Conservation (phyloP, 2,113 vertebrate species). For the Pica pica region DNA sequence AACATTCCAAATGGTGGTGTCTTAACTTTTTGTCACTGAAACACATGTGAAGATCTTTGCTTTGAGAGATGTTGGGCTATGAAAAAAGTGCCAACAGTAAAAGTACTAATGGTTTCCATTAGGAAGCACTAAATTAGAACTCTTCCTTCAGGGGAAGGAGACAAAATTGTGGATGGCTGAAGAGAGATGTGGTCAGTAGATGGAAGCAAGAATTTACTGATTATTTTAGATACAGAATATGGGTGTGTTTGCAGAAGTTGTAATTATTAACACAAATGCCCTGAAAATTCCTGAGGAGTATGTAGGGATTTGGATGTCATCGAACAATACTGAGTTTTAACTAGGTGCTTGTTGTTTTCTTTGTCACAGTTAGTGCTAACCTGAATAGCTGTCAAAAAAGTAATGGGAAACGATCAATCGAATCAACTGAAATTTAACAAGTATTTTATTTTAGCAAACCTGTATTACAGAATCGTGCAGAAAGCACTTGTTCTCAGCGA, state of each 20-base stretch:
- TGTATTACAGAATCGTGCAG: background rate
- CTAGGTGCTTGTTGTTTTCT: background rate
- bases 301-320: background rate
- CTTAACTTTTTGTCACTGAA: background rate
- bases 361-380: background rate
- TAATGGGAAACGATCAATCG: background rate
- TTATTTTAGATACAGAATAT: background rate
- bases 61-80: background rate
- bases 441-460: background rate
- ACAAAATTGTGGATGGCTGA: background rate
- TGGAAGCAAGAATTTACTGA: background rate
- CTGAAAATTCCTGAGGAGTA: background rate
- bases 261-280: background rate
- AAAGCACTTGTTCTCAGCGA: background rate
- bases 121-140: background rate
- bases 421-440: background rate
- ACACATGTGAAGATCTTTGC: background rate
- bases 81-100: background rate
- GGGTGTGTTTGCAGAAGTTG: background rate
- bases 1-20: background rate
- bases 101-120: background rate
- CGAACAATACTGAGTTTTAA: background rate
- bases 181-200: background rate
- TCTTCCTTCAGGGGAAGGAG: background rate
- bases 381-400: background rate